Evolutionary conservation across 2,797 vertebrate genomes (phyloP).

Genomic region (Diglossa cyanea): DNA sequence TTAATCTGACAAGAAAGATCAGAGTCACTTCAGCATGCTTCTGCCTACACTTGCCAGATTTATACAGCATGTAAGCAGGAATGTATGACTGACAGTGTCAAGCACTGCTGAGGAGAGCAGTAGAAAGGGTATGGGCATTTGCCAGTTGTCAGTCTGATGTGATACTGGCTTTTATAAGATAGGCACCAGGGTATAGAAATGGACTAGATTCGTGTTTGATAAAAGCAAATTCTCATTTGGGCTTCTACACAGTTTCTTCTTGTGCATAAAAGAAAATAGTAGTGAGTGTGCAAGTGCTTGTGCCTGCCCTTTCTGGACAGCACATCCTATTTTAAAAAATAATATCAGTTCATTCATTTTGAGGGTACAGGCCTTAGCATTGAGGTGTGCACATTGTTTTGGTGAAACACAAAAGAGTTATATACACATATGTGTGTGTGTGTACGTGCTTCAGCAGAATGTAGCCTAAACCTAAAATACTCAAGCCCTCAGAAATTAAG

Average conservation of each 20-base stretch:
- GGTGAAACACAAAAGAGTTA: neutral
- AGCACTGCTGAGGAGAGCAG: neutral
- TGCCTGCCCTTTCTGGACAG: neutral
- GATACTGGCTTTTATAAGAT: neutral
- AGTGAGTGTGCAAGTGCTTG: neutral
- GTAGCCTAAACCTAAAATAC: neutral
- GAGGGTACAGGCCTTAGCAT: neutral
- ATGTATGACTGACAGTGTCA: slow-evolving; percentile 12
- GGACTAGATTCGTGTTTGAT: neutral
- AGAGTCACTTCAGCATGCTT: neutral
- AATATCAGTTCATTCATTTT: neutral
- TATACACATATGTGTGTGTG: fast-evolving
- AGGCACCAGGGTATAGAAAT: neutral
- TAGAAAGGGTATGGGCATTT: neutral
- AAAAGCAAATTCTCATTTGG: neutral
- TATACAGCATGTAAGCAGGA: neutral
- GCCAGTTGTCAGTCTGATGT: neutral
- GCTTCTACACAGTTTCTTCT: neutral
- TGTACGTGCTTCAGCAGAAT: neutral
- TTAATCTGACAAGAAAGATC: slow-evolving; percentile 45
- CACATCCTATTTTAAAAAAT: neutral
- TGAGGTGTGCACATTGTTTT: neutral
- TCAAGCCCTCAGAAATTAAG: neutral
- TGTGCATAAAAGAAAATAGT: neutral
- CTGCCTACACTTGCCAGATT: slow-evolving; percentile 25